Evolutionary conservation across 2,113 vertebrate genomes (phyloP).

Genomic region (Natator depressus): DNA sequence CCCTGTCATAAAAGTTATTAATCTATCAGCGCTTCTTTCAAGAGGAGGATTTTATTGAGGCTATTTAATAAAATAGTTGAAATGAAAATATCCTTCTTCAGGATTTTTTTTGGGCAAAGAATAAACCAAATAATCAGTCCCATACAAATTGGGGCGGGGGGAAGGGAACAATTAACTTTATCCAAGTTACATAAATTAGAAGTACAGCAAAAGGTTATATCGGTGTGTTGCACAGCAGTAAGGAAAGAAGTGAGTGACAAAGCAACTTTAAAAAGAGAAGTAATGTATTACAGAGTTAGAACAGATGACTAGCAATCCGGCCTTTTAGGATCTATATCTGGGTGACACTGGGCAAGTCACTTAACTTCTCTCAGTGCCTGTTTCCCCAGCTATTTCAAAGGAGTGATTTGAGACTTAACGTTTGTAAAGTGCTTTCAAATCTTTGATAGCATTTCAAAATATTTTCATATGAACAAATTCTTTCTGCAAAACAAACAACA

Average conservation of each 20-base stretch:
- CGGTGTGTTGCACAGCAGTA: not conserved
- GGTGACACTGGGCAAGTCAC: not conserved
- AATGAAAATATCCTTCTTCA: not conserved
- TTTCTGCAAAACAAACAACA: slow-evolving; percentile 23
- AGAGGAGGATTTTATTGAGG: not conserved
- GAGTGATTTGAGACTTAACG: not conserved
- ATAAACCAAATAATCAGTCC: not conserved
- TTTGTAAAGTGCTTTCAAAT: slow-evolving; percentile 14
- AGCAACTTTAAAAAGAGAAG: not conserved
- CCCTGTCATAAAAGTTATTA: not conserved
- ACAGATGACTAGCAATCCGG: not conserved
- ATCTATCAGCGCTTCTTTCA: not conserved
- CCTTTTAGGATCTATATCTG: not conserved
- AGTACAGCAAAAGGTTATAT: not conserved
- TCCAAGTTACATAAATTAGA: not conserved
- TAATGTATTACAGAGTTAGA: not conserved
- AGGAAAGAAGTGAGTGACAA: not conserved
- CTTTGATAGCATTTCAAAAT: not conserved
- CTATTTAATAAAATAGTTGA: not conserved
- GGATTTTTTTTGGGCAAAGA: not conserved
- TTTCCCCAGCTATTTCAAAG: slow-evolving; percentile 40
- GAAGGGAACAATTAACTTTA: not conserved
- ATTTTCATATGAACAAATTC: not conserved
- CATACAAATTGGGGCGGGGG: not conserved
- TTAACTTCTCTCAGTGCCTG: slow-evolving; percentile 23